Evolutionary conservation across 2,797 vertebrate species (phyloP).

Genomic region (Eulemur albifrons): DNA sequence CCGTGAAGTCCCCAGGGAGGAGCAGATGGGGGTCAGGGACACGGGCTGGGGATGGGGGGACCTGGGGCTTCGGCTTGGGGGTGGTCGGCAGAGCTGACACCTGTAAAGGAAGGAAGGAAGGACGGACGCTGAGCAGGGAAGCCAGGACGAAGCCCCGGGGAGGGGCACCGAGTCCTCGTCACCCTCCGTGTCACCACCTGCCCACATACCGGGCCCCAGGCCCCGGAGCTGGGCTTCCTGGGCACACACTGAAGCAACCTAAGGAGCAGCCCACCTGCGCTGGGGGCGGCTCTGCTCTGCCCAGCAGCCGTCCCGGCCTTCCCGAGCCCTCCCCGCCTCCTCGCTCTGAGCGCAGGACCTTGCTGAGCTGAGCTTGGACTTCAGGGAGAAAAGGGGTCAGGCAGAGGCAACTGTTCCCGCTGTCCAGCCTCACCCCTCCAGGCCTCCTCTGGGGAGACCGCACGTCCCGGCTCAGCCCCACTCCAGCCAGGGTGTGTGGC

Average conservation of each 20-base stretch:
- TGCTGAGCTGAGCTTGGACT: not conserved
- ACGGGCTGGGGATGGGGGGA: not conserved
- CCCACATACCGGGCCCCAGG: not conserved
- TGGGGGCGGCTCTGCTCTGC: not conserved
- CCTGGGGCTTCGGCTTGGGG: not conserved
- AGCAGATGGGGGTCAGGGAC: constrained; percentile 12
- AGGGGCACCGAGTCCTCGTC: not conserved
- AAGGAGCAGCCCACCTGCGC: not conserved
- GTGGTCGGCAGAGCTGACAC: not conserved
- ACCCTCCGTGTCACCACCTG: not conserved
- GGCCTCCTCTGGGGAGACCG: not conserved
- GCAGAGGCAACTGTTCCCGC: not conserved
- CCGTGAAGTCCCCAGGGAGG: constrained; percentile 66
- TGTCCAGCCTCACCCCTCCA: not conserved
- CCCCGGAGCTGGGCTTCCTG: not conserved
- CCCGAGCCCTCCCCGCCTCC: not conserved
- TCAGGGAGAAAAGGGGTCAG: not conserved
- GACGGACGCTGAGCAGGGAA: not conserved
- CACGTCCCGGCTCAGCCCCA: no score
- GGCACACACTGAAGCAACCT: no score
- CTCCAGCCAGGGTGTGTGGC: not conserved
- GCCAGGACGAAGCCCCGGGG: not conserved
- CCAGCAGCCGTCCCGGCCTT: not conserved
- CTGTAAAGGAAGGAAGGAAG: constrained; percentile 60
- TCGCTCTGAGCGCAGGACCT: no score